These are phyloP conservation scores for Erythrolamprus reginae DNA, from an alignment of 2,113 vertebrate species.

Conservation along the genomic window DNA sequence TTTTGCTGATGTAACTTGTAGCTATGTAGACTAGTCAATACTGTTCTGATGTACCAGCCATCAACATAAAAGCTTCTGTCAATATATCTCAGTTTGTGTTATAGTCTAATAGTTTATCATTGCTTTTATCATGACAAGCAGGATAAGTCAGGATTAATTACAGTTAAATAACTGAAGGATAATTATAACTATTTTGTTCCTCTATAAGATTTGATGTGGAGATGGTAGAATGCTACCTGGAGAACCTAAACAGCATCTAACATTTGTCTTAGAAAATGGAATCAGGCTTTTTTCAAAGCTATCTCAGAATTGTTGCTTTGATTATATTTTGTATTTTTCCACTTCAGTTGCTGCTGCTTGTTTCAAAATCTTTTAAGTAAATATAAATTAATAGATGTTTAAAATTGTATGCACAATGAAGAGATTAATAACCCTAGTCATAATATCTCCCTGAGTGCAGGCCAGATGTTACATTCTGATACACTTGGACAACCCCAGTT, in stretches of 20 bases:
- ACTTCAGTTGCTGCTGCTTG: constrained; percentile 22
- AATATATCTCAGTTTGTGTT: not conserved
- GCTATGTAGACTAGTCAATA: not conserved
- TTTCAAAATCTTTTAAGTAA: constrained; percentile 26
- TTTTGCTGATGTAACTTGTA: not conserved
- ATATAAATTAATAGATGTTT: constrained; percentile 26
- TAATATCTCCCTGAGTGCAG: not conserved
- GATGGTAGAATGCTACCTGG: constrained; percentile 43
- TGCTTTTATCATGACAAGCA: not conserved
- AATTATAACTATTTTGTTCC: constrained; percentile 29
- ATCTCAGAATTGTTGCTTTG: constrained; percentile 14
- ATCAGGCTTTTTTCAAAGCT: constrained; percentile 51
- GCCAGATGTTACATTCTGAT: not conserved
- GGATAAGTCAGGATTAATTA: not conserved
- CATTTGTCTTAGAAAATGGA: constrained; percentile 58
- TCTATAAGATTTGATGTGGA: constrained; percentile 43
- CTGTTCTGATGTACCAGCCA: not conserved
- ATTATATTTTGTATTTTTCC: constrained; percentile 44
- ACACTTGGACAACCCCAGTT: not conserved
- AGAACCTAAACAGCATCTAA: constrained; percentile 22
- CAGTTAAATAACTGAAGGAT: constrained; percentile 38
- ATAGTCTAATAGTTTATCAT: not conserved
- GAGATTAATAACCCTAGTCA: constrained; percentile 15
- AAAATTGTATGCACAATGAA: constrained; percentile 27
- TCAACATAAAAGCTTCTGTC: not conserved